Evolutionary conservation across 2,797 vertebrate species (phyloP).

Genomic region (Lophius americanus): DNA sequence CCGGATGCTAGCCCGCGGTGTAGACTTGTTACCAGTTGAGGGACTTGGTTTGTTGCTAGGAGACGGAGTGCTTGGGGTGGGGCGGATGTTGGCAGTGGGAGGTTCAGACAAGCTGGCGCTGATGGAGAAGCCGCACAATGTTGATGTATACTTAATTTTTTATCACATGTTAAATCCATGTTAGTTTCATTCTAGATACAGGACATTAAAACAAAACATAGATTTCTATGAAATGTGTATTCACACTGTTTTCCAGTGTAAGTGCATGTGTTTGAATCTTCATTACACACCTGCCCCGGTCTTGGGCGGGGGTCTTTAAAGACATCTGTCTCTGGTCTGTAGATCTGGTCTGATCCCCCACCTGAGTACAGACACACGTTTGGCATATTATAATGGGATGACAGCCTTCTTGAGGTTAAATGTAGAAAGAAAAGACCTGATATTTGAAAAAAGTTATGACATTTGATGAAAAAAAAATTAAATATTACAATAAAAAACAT

Average conservation of each 20-base stretch:
- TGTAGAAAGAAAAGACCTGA: background rate
- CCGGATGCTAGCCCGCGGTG: slow-evolving; percentile 95
- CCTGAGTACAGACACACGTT: slow-evolving; percentile 42
- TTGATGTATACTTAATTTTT: background rate
- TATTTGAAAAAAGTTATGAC: too few relatives aligned
- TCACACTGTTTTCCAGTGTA: background rate
- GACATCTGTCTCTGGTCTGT: slow-evolving; percentile 87
- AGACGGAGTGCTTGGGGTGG: slow-evolving; percentile 88
- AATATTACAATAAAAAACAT: too few relatives aligned
- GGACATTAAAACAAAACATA: background rate
- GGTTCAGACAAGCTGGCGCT: slow-evolving; percentile 92
- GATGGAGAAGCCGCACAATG: slow-evolving; percentile 8
- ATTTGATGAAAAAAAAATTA: too few relatives aligned
- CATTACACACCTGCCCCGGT: slow-evolving; percentile 89
- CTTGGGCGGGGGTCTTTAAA: slow-evolving; percentile 90
- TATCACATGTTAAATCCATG: background rate
- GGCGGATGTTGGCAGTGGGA: slow-evolving; percentile 97
- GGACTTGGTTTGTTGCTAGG: slow-evolving; percentile 92
- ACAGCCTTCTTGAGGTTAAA: background rate
- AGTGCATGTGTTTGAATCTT: background rate
- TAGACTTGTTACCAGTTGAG: slow-evolving; percentile 89
- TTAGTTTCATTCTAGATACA: background rate
- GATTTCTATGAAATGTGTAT: background rate
- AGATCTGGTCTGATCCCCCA: slow-evolving; percentile 86
- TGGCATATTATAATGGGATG: background rate